Evolutionary conservation across 2,888 invertebrate species (phyloP), one percentile per base, ranked within the genome.

Genomic region (Ormia ochracea): DNA sequence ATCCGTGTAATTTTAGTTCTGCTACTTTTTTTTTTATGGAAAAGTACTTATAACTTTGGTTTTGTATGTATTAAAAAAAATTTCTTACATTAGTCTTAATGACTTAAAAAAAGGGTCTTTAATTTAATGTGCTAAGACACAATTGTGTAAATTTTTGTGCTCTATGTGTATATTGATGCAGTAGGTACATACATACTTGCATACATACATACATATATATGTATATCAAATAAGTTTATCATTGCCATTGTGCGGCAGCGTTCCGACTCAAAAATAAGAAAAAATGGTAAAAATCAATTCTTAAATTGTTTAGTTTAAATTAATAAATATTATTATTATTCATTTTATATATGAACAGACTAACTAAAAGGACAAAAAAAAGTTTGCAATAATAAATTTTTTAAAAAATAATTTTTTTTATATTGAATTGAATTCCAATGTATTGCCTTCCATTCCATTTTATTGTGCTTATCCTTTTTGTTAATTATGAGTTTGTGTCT

Each of bases 211-310:
- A 21, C 4, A 36, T 21, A 50, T 9, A 52, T 17, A 48, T n/a
- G 36, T n/a, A 36, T 48, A 73, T 70, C 28, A 69, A 63, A 41
- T 69, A 14, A 70, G 50, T 61, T 75, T 75, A 75, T 66, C 72
- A 56, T 69, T 74, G 69, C 58, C 63, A 48, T 68, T 56, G 41
- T 65, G 33, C 68, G 48, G 41, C 68, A 56, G 41, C 23, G 38
- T 48, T 14, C 54, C 41, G 38, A 69, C 48, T 69, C 12, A 17
- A 61, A 54, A 43, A 56, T 41, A 38, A 50, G 28, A 72, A 26
- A 50, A 80, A 56, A 76, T 50, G 72, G 80, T 80, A 80, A 80
- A 80, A 80, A 80, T 80, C 80, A 72, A 80, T 80, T 59, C 17
- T 70, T 59, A 56, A 45, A 31, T n/a, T 66, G 6, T n/a, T 76